Percentiles rank a stretch among this genome's conserved stretches.
These are phyloP conservation scores for Incurvaria masculella DNA, from an alignment of 2,888 invertebrate genomes.

Conservation along the genomic window DNA sequence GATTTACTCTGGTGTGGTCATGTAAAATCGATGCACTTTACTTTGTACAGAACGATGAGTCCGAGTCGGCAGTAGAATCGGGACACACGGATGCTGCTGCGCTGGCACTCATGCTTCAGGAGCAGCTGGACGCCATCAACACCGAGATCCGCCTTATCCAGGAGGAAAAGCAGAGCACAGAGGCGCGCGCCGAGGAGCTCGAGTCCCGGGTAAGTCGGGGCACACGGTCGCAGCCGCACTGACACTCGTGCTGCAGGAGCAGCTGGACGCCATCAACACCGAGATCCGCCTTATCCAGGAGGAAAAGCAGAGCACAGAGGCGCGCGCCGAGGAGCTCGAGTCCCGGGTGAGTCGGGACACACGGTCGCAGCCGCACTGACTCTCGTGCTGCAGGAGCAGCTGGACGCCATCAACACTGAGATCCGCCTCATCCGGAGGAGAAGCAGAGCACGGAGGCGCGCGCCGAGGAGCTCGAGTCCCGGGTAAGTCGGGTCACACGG, in stretches of 20 bases:
- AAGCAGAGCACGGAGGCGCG: slow-evolving; percentile 96
- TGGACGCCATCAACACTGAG: slow-evolving; percentile 99
- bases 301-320: slow-evolving; percentile 96
- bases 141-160: slow-evolving; percentile 91
- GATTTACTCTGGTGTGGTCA: no score
- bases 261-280: slow-evolving; percentile 99
- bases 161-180: slow-evolving; percentile 96
- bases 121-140: slow-evolving; percentile 99
- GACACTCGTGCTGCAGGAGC: slow-evolving; percentile 98
- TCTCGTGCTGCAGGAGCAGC: slow-evolving; percentile 97
- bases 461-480: slow-evolving; percentile 96
- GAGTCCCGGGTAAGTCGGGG: slow-evolving; percentile 71
- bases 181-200: slow-evolving; percentile 94
- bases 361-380: slow-evolving; percentile 97
- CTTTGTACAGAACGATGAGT: slow-evolving; percentile 37
- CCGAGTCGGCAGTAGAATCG: slow-evolving; percentile 42
- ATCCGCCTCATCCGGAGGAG: slow-evolving; percentile 87
- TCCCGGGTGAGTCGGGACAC: slow-evolving; percentile 66
- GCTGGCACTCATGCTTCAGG: slow-evolving; percentile 97
- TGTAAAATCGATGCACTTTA: no score
- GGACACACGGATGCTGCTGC: slow-evolving; percentile 94
- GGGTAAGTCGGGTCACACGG: slow-evolving; percentile 63
- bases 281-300: slow-evolving; percentile 92
- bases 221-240: slow-evolving; percentile 95
- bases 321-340: slow-evolving; percentile 95